Conservation (phyloP, 2,797 vertebrate genomes). For the Pseudochirops corinnae region DNA sequence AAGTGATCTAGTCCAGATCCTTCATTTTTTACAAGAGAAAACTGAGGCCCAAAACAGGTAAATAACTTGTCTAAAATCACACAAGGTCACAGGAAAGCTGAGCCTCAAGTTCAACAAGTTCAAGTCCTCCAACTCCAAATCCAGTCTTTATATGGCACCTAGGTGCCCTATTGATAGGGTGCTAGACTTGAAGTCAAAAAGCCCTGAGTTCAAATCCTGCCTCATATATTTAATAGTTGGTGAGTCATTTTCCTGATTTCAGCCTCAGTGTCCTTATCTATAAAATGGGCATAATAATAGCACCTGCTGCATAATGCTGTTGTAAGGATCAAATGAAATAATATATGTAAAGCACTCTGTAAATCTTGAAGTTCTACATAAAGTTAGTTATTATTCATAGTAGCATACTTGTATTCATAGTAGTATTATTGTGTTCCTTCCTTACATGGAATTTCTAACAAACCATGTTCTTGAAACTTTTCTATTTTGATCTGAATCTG, state of each 20-base stretch:
- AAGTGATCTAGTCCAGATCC: background rate
- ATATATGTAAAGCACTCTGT: background rate
- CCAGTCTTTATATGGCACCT: background rate
- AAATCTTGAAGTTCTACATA: background rate
- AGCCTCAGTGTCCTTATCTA: background rate
- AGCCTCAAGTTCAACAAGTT: background rate
- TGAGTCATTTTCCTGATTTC: background rate
- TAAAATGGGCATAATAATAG: background rate
- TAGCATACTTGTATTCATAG: background rate
- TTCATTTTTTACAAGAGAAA: background rate
- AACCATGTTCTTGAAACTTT: background rate
- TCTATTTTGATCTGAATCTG: background rate
- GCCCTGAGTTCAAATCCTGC: background rate
- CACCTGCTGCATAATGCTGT: background rate
- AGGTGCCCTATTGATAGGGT: background rate
- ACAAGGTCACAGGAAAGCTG: background rate
- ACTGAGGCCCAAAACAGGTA: background rate
- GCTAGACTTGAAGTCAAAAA: background rate
- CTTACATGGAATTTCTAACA: background rate
- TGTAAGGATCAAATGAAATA: background rate
- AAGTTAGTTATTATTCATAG: background rate
- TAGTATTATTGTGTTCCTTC: background rate
- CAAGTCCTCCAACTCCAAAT: background rate
- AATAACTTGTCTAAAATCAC: background rate
- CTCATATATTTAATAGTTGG: background rate